These are phyloP conservation scores for Agelas oroides DNA, from an alignment of 37 sponge, comb jelly and placozoan species.

Conservation along the genomic window DNA sequence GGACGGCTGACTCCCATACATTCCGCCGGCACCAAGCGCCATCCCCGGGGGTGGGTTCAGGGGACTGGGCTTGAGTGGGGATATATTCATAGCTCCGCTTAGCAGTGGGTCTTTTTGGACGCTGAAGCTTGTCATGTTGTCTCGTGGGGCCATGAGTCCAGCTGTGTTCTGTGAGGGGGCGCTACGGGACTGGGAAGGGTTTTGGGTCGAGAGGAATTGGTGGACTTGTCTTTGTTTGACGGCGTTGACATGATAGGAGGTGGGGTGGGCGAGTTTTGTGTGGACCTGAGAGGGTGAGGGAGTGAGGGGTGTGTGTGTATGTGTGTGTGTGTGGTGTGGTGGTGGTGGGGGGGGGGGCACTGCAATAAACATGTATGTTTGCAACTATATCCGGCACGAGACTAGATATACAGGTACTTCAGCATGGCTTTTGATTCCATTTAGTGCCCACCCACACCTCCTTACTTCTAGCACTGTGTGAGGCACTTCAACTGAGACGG, in stretches of 20 bases:
- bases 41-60: slow-evolving; percentile 30
- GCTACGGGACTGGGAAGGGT: slow-evolving; percentile 23
- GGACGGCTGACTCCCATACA: neutral
- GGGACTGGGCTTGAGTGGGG: slow-evolving; percentile 16
- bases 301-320: neutral
- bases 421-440: no score
- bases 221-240: slow-evolving; percentile 57
- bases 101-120: slow-evolving; percentile 62
- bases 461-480: slow-evolving; percentile 55
- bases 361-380: neutral
- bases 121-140: neutral
- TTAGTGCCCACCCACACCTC: no score
- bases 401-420: no score
- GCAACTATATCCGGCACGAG: no score
- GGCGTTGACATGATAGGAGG: slow-evolving; percentile 70
- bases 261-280: slow-evolving; percentile 76
- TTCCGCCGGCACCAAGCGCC: neutral
- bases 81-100: slow-evolving; percentile 19
- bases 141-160: neutral
- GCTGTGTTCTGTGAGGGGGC: slow-evolving; percentile 47
- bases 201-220: slow-evolving; percentile 46
- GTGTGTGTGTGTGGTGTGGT: slow-evolving; percentile 6
- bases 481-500: slow-evolving; percentile 57
- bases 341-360: neutral
- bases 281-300: slow-evolving; percentile 48